phyloP scores from a whole-genome alignment of 2,797 vertebrate species.

The Phrynocephalus forsythii region DNA sequence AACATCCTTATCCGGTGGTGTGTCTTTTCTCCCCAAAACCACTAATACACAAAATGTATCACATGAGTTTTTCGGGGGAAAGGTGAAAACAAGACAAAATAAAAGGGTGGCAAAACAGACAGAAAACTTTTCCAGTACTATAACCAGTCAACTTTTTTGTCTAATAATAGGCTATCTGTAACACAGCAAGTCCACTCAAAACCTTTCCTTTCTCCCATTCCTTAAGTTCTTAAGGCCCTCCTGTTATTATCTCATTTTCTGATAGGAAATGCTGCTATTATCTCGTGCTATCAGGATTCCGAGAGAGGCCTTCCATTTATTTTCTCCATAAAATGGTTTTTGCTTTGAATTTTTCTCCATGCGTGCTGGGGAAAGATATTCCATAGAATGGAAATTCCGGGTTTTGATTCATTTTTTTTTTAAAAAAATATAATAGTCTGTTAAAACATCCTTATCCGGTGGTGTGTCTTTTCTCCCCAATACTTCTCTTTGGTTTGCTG shows the following conservation, averaged over 20 bases:
- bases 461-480: too few relatives aligned
- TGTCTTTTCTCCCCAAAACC: too few relatives aligned
- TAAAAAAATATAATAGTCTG: too few relatives aligned
- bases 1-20: too few relatives aligned
- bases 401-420: neutral
- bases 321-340: neutral
- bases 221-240: neutral
- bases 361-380: neutral
- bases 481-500: too few relatives aligned
- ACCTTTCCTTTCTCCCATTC: neutral
- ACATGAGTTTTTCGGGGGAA: neutral
- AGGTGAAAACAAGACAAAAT: neutral
- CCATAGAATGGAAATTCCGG: neutral
- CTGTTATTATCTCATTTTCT: neutral
- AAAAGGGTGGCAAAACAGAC: neutral
- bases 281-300: neutral
- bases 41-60: neutral
- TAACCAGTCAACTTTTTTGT: neutral
- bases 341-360: too few relatives aligned
- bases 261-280: neutral
- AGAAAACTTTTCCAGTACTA: neutral
- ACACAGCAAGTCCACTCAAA: too few relatives aligned
- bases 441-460: too few relatives aligned
- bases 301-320: neutral
- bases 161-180: too few relatives aligned